Base-by-base conservation (phyloP, 2,888 invertebrate species). In the Drosophila monieri region DNA sequence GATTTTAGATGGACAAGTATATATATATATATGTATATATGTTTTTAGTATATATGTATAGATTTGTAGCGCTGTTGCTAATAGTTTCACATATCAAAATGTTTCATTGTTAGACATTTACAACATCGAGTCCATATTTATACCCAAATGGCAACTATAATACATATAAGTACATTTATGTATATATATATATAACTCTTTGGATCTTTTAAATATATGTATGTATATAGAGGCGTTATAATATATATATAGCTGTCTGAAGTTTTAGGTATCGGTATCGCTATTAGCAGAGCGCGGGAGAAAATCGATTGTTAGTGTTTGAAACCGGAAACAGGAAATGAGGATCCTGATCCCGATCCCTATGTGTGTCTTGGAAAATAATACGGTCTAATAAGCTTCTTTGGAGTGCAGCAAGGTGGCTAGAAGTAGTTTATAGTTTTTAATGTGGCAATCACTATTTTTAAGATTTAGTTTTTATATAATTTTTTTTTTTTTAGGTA, bases 111-210 rank as follows among this genome's bases (percentile, higher is more conserved):
- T 72, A 53, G 78, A 80, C 80, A 80, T 76, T 80, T 83, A 83
- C 84, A 80, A 79, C 71, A 71, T 70, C 48, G 65, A 70, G 67
- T 72, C 35, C 35, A 58, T 18, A 60, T 60, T 60, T 73, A 77
- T 79, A 76, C 67, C 64, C 61, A 72, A 71, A 61, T 81, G 78
- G 81, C 71, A 73, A 61, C 77, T 83, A 80, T 80, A 73, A 65
- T 80, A 80, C 71, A 80, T 83, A 66, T 66, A 71, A 48, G 59
- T 62, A 69, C 59, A 67, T 73, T 54, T 55, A 44, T 58, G 41
- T 68, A 46, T 69, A 47, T 68, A 54, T 59, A 55, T 69, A 62
- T 66, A 52, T 71, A 67, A 61, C 64, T 72, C 68, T 68, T 57
- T 68, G 43, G 66, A 49, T 67, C 65, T 67, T 55, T 67, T 25